phyloP scores from a whole-genome alignment of 2,888 invertebrate genomes.

The Xylocampa areola region DNA sequence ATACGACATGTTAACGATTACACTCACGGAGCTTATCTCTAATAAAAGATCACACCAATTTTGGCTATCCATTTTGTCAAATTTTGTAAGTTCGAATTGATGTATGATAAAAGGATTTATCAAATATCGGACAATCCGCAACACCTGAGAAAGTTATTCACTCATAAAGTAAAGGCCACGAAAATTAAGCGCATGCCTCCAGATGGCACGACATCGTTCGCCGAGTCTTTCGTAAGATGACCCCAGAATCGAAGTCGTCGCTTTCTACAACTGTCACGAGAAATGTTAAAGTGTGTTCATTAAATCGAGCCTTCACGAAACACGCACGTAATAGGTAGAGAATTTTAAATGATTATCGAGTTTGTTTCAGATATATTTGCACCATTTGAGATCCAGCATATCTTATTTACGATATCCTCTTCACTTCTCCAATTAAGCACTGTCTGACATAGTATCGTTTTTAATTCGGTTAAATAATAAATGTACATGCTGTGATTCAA shows the following conservation, averaged over 20 bases:
- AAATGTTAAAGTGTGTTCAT: constrained; percentile 70
- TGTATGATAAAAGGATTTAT: constrained; percentile 68
- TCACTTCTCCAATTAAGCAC: constrained; percentile 69
- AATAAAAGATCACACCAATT: constrained; percentile 72
- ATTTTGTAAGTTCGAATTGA: constrained; percentile 67
- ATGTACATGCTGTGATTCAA: constrained; percentile 79
- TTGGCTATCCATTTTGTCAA: constrained; percentile 73
- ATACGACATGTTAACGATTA: constrained; percentile 67
- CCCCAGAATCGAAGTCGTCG: constrained; percentile 75
- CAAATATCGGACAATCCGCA: constrained; percentile 53
- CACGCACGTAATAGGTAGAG: constrained; percentile 25
- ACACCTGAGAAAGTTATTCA: constrained; percentile 37
- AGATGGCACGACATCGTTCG: constrained; percentile 68
- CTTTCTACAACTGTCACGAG: constrained; percentile 80
- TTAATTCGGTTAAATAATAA: constrained; percentile 77
- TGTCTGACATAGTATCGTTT: constrained; percentile 69
- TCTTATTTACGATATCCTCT: constrained; percentile 60
- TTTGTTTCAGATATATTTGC: constrained; percentile 28
- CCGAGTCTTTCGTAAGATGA: constrained; percentile 80
- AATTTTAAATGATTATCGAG: constrained; percentile 14
- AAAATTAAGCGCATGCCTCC: constrained; percentile 63
- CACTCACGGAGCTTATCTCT: constrained; percentile 73
- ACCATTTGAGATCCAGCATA: constrained; percentile 10
- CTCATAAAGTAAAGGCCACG: constrained; percentile 53
- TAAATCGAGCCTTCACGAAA: constrained; percentile 55